Base-by-base conservation (phyloP, 2,113 vertebrate genomes). In the Nothobranchius furzeri region DNA sequence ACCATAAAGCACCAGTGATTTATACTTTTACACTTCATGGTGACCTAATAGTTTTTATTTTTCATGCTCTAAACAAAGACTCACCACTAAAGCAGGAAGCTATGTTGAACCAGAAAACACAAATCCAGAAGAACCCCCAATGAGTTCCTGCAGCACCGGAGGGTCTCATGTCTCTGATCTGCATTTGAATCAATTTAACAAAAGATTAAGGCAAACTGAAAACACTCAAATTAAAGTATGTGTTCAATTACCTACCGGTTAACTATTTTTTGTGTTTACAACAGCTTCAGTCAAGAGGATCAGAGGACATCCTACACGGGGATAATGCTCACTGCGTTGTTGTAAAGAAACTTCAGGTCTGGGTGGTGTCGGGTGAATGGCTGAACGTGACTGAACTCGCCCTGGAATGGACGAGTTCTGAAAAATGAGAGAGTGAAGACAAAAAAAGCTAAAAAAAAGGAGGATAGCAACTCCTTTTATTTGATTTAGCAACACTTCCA, bases 341-440 rank as follows among this genome's bases (percentile, higher is more conserved):
- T 62, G 35, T 2, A 15, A 40, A 3, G 11, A 30, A 30, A 4
- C 30, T 4, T 30, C 30, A 30, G 30, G 4, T 8, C 30, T 6
- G 20, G 1, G 46, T 11, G 36, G 13, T 14, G 14, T 57, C 51
- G 25, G 9, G 51, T 52, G 52, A 48, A 24, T 14, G 30, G 8
- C 6, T 15, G 11, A 37, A 30, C 86, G 9, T 58, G 85, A 78
- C 7, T 0, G 8, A 62, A 76, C 88, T 37, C 68, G 86, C 37
- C 40, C 66, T 47, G 78, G 80, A 79, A 86, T 69, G 64, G 56
- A 37, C 11, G 5, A 10, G 10, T 20, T 43, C 1, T 13, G 35
- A 40, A 7, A 42, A 13, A 7, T 10, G 30, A 3, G 25, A 30
- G 30, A 24, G 15, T 46, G 8, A 12, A 37, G 5, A 15, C 14